These are phyloP conservation scores for Haemorhous mexicanus DNA, from an alignment of 2,113 vertebrate species.

Conservation along the genomic window DNA sequence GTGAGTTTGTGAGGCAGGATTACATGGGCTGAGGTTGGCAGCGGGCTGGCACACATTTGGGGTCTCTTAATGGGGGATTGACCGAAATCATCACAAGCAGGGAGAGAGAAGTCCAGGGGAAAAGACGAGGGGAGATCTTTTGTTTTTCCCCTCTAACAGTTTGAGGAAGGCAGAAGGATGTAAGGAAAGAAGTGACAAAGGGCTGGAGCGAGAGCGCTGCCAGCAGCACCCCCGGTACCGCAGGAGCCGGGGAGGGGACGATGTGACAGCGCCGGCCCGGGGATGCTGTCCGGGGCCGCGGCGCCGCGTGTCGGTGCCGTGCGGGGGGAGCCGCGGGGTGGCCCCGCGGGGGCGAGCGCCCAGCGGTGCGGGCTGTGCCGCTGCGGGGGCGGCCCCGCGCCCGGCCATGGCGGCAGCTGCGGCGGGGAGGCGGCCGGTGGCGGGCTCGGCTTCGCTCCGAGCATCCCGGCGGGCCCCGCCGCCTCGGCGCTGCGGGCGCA, in stretches of 20 bases:
- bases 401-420: neutral
- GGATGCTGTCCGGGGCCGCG: neutral
- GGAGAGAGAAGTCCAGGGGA: neutral
- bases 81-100: neutral
- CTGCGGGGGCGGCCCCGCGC: neutral
- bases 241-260: neutral
- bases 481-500: neutral
- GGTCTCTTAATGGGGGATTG: neutral
- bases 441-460: neutral
- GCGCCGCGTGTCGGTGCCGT: neutral
- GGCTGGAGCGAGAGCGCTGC: neutral
- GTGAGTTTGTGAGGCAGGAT: neutral
- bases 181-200: neutral
- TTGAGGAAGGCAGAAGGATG: neutral
- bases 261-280: neutral
- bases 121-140: neutral
- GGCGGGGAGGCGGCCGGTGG: too few species aligned
- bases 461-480: neutral
- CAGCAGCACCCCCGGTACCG: neutral
- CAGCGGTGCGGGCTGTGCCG: neutral
- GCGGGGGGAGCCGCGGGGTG: neutral
- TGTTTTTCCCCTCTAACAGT: neutral
- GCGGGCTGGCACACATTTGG: rapidly evolving
- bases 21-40: neutral
- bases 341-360: neutral